phyloP scores from a whole-genome alignment of 2,797 vertebrate species.

The Varecia variegata region DNA sequence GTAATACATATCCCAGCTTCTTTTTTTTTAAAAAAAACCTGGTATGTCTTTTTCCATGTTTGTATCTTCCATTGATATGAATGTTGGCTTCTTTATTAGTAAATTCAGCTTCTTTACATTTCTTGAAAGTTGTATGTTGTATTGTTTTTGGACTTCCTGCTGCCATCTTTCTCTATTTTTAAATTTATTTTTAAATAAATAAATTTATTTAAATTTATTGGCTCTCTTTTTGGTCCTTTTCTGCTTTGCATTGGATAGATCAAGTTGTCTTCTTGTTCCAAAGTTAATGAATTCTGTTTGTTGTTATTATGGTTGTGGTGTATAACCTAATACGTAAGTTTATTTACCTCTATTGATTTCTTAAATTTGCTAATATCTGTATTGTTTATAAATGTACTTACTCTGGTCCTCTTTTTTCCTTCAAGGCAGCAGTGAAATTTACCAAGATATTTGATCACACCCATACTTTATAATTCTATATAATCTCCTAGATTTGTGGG shows the following conservation, averaged over 20 bases:
- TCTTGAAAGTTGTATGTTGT: background rate
- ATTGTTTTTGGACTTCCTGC: background rate
- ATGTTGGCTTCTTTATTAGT: background rate
- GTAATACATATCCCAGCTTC: background rate
- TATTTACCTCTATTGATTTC: background rate
- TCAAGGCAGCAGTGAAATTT: constrained; percentile 13
- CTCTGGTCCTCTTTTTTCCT: background rate
- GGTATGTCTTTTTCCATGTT: background rate
- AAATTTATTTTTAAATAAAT: background rate
- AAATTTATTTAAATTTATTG: background rate
- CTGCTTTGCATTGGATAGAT: background rate
- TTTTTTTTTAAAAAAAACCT: background rate
- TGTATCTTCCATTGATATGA: background rate
- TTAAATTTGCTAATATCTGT: background rate
- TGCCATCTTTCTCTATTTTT: background rate
- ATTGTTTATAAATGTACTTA: background rate
- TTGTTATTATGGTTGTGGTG: background rate
- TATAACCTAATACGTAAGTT: background rate
- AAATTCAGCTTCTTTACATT: background rate
- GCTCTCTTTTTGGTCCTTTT: background rate
- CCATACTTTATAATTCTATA: background rate
- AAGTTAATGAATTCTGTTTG: background rate
- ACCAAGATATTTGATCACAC: background rate
- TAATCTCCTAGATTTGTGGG: background rate
- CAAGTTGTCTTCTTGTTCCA: background rate